These are phyloP conservation scores for Uropsilus gracilis DNA, from an alignment of 2,113 vertebrate species.

Conservation along the genomic window DNA sequence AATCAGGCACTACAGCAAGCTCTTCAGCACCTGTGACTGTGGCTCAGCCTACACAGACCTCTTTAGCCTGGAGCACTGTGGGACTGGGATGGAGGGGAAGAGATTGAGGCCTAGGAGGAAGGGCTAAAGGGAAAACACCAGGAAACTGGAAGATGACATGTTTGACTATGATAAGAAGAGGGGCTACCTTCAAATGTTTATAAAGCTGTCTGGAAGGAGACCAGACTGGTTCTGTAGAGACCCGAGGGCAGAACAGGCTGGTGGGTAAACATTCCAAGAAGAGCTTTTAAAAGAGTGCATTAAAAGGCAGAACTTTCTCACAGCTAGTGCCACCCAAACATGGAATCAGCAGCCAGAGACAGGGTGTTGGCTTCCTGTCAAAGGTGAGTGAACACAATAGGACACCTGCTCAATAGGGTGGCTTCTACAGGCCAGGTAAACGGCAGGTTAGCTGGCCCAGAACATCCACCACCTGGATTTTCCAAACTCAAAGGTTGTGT, in stretches of 20 bases:
- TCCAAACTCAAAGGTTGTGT: constrained; percentile 19
- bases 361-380: background rate
- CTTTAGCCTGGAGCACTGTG: background rate
- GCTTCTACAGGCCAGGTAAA: background rate
- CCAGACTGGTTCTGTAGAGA: background rate
- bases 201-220: constrained; percentile 13
- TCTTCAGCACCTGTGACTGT: background rate
- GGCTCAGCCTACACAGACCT: background rate
- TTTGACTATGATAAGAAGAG: constrained; percentile 21
- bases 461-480: background rate
- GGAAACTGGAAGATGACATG: constrained; percentile 12
- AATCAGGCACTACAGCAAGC: background rate
- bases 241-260: background rate
- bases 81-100: background rate
- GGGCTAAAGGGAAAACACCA: background rate
- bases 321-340: background rate
- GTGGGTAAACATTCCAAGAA: background rate
- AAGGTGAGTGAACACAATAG: background rate
- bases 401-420: background rate
- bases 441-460: background rate
- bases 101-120: background rate
- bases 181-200: constrained; percentile 34
- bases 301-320: background rate
- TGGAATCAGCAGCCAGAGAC: background rate
- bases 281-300: background rate